phyloP scores from a whole-genome alignment of 2,888 invertebrate genomes.

The Drosophila paramelanica region DNA sequence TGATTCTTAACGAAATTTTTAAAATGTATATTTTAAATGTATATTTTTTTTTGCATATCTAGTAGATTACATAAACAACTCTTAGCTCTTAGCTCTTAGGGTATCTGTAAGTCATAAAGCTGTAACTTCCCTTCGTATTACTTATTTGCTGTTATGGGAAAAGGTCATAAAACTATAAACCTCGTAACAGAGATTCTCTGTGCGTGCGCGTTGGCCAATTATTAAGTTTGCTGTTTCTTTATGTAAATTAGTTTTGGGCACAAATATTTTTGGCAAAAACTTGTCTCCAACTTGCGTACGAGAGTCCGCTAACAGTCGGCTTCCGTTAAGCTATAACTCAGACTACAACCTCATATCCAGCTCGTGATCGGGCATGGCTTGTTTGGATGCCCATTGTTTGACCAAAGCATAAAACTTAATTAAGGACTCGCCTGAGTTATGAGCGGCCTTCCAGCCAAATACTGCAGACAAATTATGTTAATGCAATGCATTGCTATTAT shows the following conservation, averaged over 20 bases:
- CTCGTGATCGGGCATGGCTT: constrained; percentile 16
- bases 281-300: constrained; percentile 11
- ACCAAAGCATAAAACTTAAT: constrained; percentile 50
- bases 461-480: constrained; percentile 67
- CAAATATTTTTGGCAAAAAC: constrained; percentile 4
- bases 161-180: constrained; percentile 30
- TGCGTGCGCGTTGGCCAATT: constrained; percentile 55
- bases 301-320: constrained; percentile 25
- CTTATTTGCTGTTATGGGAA: constrained; percentile 6
- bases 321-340: constrained; percentile 41
- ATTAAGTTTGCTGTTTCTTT: constrained; percentile 60
- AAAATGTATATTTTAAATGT: too few relatives aligned
- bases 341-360: constrained; percentile 7
- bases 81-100: too few relatives aligned
- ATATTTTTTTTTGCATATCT: too few relatives aligned
- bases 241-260: constrained; percentile 53
- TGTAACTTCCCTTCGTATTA: background rate
- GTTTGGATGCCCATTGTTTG: constrained; percentile 29
- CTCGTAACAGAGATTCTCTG: constrained; percentile 20
- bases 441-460: constrained; percentile 19
- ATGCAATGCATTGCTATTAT: constrained; percentile 55
- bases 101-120: background rate
- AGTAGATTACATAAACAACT: too few relatives aligned
- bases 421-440: constrained; percentile 52
- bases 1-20: too few relatives aligned